Conservation (phyloP, 2,888 invertebrate species). For the Cerceris rybyensis region DNA sequence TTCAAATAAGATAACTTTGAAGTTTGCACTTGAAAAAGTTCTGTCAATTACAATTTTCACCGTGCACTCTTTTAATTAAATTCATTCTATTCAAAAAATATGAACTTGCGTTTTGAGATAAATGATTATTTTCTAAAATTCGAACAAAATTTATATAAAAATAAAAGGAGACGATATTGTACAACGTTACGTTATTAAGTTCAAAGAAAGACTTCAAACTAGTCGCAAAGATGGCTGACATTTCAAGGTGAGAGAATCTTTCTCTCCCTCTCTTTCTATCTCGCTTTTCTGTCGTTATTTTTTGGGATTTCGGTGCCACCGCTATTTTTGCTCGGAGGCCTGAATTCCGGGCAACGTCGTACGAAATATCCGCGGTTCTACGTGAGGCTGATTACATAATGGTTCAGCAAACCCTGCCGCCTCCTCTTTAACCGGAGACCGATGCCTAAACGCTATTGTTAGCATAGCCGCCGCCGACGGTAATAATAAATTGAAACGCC, state of each 20-base stretch:
- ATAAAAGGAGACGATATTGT: not conserved
- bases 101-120: too few species aligned
- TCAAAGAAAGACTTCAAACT: not conserved
- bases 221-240: not conserved
- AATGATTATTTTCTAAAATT: too few species aligned
- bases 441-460: slow-evolving; percentile 74
- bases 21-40: too few species aligned
- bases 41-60: not conserved
- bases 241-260: not conserved
- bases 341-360: slow-evolving; percentile 30
- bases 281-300: slow-evolving; percentile 6
- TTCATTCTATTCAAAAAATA: too few species aligned
- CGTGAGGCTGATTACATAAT: slow-evolving; percentile 68
- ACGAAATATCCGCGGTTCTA: slow-evolving; percentile 32
- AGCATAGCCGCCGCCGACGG: slow-evolving; percentile 66
- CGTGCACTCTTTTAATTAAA: not conserved
- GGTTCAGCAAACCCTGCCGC: slow-evolving; percentile 78
- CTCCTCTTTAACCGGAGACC: slow-evolving; percentile 46
- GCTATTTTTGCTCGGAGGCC: slow-evolving; percentile 43
- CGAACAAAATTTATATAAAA: not conserved
- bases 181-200: not conserved
- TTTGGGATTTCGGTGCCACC: slow-evolving; percentile 22
- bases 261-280: not conserved
- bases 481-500: slow-evolving; percentile 79
- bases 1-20: too few species aligned